phyloP scores from a whole-genome alignment of 2,113 vertebrate genomes.

The Ciconia boyciana region DNA sequence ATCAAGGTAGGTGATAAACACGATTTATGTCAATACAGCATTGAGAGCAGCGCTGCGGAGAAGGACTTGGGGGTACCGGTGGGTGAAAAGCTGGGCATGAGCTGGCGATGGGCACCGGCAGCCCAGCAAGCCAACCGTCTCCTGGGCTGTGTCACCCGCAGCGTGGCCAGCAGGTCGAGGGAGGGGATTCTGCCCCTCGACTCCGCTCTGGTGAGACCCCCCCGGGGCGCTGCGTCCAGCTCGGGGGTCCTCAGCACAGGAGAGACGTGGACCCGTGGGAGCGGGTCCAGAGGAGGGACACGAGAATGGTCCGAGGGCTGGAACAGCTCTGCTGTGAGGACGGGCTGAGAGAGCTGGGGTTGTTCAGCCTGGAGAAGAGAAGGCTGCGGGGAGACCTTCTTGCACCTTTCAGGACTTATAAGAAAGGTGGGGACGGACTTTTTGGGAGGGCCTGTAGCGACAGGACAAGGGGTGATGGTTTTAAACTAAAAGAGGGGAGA shows the following conservation, averaged over 20 bases:
- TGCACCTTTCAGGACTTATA: accelerated
- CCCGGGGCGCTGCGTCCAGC: not conserved
- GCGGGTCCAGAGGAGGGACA: not conserved
- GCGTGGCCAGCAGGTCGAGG: not conserved
- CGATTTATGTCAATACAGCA: accelerated
- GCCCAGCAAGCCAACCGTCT: accelerated
- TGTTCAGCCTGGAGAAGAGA: too few relatives aligned
- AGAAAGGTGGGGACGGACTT: too few relatives aligned
- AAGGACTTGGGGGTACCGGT: not conserved
- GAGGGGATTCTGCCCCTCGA: too few relatives aligned
- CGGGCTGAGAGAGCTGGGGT: too few relatives aligned
- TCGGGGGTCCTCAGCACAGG: not conserved
- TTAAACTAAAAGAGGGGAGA: not conserved
- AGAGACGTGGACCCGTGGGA: not conserved
- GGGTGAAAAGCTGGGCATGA: accelerated
- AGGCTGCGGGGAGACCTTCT: not conserved
- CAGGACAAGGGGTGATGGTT: not conserved
- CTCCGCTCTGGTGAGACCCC: not conserved
- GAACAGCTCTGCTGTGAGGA: too few relatives aligned
- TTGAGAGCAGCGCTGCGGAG: not conserved
- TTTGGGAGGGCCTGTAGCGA: not conserved
- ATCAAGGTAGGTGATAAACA: constrained; percentile 79
- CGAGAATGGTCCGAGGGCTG: accelerated
- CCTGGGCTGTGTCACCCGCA: not conserved
- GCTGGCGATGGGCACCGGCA: accelerated